A percentile compares a stretch with the other conserved stretches of the same genome.
These are phyloP conservation scores for Gila robusta DNA, from an alignment of 2,797 vertebrate genomes.

Conservation along the genomic window DNA sequence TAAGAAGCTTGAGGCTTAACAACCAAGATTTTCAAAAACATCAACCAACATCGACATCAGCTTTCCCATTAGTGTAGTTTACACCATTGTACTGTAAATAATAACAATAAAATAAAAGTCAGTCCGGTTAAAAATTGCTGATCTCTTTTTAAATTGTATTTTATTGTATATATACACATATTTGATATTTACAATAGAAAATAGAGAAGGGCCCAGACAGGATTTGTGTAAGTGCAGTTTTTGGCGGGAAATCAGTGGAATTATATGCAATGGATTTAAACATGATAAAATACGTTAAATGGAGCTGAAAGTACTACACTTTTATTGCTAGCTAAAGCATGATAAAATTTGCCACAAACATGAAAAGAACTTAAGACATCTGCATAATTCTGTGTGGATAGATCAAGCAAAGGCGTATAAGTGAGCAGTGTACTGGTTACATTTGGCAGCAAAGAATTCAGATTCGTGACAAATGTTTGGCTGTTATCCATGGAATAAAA, in stretches of 20 bases:
- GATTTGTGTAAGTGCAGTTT: neutral
- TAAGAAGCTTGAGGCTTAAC: neutral
- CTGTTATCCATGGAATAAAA: slow-evolving; percentile 10
- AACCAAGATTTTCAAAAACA: neutral
- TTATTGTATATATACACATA: neutral
- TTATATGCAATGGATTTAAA: neutral
- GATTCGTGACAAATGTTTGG: slow-evolving; percentile 7
- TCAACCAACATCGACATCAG: neutral
- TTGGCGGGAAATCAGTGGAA: slow-evolving; percentile 4
- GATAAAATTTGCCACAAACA: neutral
- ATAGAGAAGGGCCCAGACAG: neutral
- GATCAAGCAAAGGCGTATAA: neutral
- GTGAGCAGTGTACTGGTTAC: slow-evolving; percentile 16
- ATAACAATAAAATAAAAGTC: neutral
- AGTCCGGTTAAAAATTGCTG: neutral
- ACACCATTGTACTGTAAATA: neutral
- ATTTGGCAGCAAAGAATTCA: neutral
- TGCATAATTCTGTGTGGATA: neutral
- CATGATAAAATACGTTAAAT: neutral
- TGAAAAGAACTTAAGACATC: neutral
- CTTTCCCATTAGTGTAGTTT: neutral
- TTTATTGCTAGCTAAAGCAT: neutral
- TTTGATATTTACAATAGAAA: neutral
- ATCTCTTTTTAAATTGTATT: neutral
- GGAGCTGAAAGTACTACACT: neutral